Evolutionary conservation across 2,797 vertebrate species (phyloP).

Genomic region (Thripadectes ignobilis): DNA sequence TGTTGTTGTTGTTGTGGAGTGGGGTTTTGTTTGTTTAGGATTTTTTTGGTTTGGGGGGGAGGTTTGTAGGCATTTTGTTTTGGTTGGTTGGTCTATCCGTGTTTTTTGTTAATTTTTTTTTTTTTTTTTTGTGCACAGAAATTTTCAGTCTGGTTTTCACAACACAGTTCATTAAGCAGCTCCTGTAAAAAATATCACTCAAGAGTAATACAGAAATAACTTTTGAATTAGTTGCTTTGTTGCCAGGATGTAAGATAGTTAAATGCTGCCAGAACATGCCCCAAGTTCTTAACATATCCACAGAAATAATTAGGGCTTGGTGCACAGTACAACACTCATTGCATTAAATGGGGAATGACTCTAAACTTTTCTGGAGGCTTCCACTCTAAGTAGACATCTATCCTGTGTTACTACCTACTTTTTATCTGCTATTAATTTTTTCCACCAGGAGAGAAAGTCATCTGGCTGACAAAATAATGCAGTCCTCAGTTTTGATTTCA

Average conservation of each 20-base stretch:
- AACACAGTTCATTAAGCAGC: background rate
- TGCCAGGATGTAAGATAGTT: background rate
- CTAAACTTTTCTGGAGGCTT: background rate
- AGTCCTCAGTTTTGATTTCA: background rate
- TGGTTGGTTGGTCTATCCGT: no score
- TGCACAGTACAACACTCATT: background rate
- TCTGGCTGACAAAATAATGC: background rate
- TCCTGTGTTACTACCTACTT: background rate
- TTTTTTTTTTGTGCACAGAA: background rate
- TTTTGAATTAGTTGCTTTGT: background rate
- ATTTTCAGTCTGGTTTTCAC: background rate
- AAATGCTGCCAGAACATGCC: background rate
- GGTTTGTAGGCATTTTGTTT: background rate
- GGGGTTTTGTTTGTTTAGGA: fast-evolving
- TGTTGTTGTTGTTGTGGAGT: no score
- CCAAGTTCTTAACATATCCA: background rate
- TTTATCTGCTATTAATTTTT: background rate
- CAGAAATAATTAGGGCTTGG: background rate
- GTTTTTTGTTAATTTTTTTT: no score
- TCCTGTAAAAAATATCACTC: background rate
- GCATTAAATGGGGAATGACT: background rate
- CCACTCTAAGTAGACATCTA: background rate
- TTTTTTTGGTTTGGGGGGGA: fast-evolving
- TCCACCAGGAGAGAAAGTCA: background rate
- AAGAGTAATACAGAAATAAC: background rate